These are phyloP conservation scores for Drosophila mayaguana DNA, from an alignment of 2,888 invertebrate species.

Conservation along the genomic window DNA sequence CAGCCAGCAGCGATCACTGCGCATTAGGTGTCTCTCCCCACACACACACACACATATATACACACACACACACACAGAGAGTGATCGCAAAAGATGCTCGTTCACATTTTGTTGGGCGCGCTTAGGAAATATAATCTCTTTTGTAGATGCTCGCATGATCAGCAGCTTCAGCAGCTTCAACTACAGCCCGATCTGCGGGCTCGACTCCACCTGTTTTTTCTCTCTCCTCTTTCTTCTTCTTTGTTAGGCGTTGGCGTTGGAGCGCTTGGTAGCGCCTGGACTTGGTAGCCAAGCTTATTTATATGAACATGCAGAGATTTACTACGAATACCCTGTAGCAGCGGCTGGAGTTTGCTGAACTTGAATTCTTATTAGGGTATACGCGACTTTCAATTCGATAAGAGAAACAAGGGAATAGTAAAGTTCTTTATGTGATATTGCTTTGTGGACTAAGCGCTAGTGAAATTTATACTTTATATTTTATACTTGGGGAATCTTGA, in stretches of 20 bases:
- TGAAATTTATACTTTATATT: too few species aligned
- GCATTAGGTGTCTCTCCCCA: constrained; percentile 64
- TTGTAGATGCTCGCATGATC: constrained; percentile 82
- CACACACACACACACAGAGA: constrained; percentile 7
- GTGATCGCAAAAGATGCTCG: constrained; percentile 32
- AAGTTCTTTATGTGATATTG: too few species aligned
- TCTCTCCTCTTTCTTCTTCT: not conserved
- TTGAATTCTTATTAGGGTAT: not conserved
- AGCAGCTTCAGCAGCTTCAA: constrained; percentile 62
- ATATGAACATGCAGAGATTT: constrained; percentile 20
- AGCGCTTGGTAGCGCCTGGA: constrained; percentile 34
- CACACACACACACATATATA: constrained; percentile 25
- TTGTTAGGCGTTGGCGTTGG: constrained; percentile 40
- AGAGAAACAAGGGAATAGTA: not conserved
- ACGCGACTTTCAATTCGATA: not conserved
- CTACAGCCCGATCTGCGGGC: constrained; percentile 15
- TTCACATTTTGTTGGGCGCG: constrained; percentile 78
- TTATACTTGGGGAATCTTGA: too few species aligned
- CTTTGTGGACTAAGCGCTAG: too few species aligned
- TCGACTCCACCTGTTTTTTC: constrained; percentile 47
- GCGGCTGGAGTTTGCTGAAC: not conserved
- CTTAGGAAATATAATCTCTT: constrained; percentile 83
- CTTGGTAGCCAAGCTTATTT: constrained; percentile 23
- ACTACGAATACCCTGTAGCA: constrained; percentile 17
- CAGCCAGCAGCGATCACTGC: constrained; percentile 52